These are phyloP conservation scores for Danio aesculapii DNA, from an alignment of 2,797 vertebrate species.

Conservation along the genomic window DNA sequence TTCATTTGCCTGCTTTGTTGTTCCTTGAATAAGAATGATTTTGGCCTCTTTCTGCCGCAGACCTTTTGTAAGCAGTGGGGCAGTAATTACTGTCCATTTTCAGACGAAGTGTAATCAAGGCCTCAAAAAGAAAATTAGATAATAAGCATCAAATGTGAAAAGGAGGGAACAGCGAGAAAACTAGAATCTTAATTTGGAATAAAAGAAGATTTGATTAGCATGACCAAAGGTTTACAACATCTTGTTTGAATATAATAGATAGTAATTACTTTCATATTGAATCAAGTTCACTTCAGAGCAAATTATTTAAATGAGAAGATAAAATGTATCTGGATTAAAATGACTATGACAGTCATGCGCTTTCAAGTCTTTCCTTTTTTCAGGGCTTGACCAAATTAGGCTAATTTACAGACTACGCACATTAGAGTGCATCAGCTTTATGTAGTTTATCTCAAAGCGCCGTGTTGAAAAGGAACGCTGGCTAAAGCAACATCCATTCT, in stretches of 20 bases:
- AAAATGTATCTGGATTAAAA: conserved; percentile 74
- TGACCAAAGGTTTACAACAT: conserved; percentile 81
- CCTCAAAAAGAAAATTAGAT: conserved; percentile 80
- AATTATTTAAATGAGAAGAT: conserved; percentile 77
- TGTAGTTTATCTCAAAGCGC: conserved; percentile 45
- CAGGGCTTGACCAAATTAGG: conserved; percentile 57
- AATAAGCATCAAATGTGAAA: conserved; percentile 82
- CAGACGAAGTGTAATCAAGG: conserved; percentile 77
- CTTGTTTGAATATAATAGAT: conserved; percentile 82
- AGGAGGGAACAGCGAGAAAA: conserved; percentile 72
- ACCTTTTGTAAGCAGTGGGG: conserved; percentile 77
- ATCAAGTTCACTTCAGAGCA: conserved; percentile 77
- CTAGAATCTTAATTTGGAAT: conserved; percentile 74
- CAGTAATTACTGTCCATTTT: conserved; percentile 84
- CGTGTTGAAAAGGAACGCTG: conserved; percentile 45
- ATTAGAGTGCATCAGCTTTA: conserved; percentile 57
- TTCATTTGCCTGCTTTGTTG: conserved; percentile 78
- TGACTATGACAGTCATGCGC: conserved; percentile 61
- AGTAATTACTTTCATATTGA: conserved; percentile 79
- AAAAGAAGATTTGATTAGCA: conserved; percentile 81
- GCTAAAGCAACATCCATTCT: conserved; percentile 46
- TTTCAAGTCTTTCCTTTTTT: conserved; percentile 64
- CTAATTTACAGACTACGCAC: conserved; percentile 60
- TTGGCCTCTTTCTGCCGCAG: conserved; percentile 68
- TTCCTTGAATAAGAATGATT: conserved; percentile 77